Base-by-base conservation (phyloP, 2,113 vertebrate species). In the Burhinus oedicnemus region DNA sequence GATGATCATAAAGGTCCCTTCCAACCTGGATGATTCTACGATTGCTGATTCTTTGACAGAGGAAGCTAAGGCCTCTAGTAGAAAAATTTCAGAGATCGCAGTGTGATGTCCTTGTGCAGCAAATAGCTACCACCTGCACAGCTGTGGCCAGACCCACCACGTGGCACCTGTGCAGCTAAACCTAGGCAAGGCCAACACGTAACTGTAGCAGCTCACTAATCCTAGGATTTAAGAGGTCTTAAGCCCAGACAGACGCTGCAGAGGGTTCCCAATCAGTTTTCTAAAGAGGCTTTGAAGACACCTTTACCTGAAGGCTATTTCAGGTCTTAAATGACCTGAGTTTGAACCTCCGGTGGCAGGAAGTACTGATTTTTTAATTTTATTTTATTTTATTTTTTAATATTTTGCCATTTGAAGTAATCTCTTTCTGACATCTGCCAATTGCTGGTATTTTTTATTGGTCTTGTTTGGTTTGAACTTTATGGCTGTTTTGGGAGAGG, bases 251-350 rank as follows among this genome's bases (percentile, higher is more conserved):
- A 52, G 85, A 36, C 32, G 3, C 40, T 79, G 77, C 54, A 65
- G 52, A 89, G 81, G 89, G 36, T 69, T 94, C 61, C 55, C 65
- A 79, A 27, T 87, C 87, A n/a, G 78, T 91, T 96, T 85, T 20
- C 87, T 79, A 86, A 97, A 96, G 93, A 96, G 54, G 81, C 90
- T 96, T 96, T 94, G 88, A 57, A 83, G 62, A 70, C 32, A 62
- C 58, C 54, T 82, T 91, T 96, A 77, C 88, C 71, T 93, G 82
- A 64, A 76, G 7, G 62, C 82, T 91, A 30, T 95, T 96, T 87
- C 66, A 87, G 90, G 58, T 36, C 74, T 75, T 36, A 2, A 64
- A 9, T 85, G 66, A 92, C 87, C 92, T 7, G 44, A 62, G 45
- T 72, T 90, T 76, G 75, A 94, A 61, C 62, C n/a, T 57, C 2